Conservation (phyloP, 2,888 invertebrate species). For the Spatulosminthurus flaviceps region DNA sequence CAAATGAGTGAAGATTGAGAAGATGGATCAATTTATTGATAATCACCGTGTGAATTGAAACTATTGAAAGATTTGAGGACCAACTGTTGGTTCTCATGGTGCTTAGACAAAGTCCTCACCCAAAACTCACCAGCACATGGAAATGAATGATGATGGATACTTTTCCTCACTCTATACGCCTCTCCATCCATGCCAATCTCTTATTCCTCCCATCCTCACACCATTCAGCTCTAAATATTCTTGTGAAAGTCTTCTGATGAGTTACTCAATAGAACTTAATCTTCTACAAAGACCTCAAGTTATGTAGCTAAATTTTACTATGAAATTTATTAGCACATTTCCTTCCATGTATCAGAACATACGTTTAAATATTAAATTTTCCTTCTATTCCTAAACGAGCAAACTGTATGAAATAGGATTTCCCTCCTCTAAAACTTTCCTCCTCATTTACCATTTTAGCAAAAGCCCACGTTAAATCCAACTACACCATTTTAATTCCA, state of each 20-base stretch:
- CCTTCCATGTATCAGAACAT: neutral
- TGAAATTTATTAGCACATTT: conserved; percentile 12
- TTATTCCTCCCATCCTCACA: neutral
- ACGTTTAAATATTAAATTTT: too few relatives aligned
- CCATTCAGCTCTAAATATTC: neutral
- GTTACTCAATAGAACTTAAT: neutral
- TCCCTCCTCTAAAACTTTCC: too few relatives aligned
- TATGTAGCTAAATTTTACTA: neutral
- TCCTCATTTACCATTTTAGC: too few relatives aligned
- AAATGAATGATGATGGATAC: conserved; percentile 40
- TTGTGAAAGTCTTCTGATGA: neutral
- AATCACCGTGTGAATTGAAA: conserved; percentile 43
- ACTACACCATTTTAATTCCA: too few relatives aligned
- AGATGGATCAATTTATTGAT: conserved; percentile 39
- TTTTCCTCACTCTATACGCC: neutral
- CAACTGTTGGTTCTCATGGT: conserved; percentile 44
- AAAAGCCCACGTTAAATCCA: too few relatives aligned
- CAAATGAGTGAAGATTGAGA: conserved; percentile 15
- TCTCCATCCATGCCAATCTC: neutral
- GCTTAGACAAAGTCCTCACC: conserved; percentile 36
- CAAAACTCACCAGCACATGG: neutral
- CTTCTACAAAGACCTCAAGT: neutral
- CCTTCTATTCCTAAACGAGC: too few relatives aligned
- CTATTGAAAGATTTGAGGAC: conserved; percentile 42
- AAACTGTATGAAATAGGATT: too few relatives aligned